Conservation (phyloP, 92 coral and sea anemone species). For the Phenganax subtilis region DNA sequence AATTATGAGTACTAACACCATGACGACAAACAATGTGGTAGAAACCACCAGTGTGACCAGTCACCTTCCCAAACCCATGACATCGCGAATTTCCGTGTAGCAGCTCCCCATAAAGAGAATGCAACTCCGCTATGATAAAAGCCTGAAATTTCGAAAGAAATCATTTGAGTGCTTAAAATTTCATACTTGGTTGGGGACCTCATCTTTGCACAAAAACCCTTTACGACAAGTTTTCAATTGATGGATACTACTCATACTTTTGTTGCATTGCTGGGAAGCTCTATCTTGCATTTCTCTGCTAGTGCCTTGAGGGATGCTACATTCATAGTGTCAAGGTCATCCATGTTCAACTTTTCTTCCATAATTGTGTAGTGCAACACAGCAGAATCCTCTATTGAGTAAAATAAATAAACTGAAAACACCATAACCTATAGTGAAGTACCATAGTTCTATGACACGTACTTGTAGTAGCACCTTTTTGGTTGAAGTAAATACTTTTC, state of each 20-base stretch:
- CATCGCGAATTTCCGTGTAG: slow-evolving; percentile 50
- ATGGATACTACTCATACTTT: background rate
- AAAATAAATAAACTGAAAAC: background rate
- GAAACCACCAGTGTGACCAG: slow-evolving; percentile 54
- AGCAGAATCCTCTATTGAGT: slow-evolving; percentile 3
- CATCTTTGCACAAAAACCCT: background rate
- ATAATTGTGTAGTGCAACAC: background rate
- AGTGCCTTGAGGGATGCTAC: background rate
- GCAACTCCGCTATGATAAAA: slow-evolving; percentile 30
- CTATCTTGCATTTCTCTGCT: background rate
- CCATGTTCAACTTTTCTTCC: background rate
- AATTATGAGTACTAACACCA: slow-evolving; percentile 29
- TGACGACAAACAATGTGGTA: slow-evolving; percentile 47
- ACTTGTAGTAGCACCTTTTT: background rate
- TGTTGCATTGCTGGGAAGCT: background rate
- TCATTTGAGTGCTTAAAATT: background rate
- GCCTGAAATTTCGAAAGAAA: slow-evolving; percentile 5
- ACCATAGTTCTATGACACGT: background rate
- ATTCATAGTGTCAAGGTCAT: background rate
- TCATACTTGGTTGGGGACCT: background rate
- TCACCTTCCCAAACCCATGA: slow-evolving; percentile 45
- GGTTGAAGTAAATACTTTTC: slow-evolving; percentile 16
- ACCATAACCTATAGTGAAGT: background rate
- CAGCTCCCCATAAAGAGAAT: slow-evolving; percentile 37
- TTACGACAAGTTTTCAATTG: background rate